Base-by-base conservation (phyloP, 2,797 vertebrate species). In the Euphonia xanthogaster region DNA sequence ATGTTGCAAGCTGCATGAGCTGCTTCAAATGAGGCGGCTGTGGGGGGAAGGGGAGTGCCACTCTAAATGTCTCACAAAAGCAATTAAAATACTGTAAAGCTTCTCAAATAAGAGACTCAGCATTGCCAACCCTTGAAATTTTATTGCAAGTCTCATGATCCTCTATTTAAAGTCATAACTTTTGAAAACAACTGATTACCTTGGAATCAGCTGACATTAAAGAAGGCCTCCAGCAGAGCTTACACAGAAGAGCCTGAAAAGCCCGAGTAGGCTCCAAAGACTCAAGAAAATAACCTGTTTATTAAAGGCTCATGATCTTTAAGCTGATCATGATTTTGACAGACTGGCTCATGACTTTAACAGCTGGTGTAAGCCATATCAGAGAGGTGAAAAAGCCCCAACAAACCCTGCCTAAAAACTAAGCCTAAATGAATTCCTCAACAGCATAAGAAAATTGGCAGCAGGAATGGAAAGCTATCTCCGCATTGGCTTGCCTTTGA, bases 1-100 rank as follows among this genome's bases (percentile, higher is more conserved):
- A 65, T 94, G 92, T 57, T 96, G 94, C 79, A 97, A 96, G 90
- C 85, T 92, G 72, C 40, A 7, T 35, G 48, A 91, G 77, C 70
- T 23, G 48, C 82, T 96, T 92, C 86, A 53, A 71, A 82, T 33
- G 74, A 94, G 76, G 65, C n/a, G 8, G 76, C 67, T 62, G 21
- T 3, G 12, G 40, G 24, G 30, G 30, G 14, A 3, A 2, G 12
- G 18, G 4, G 7, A 76, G n/a, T 35, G 50, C 72, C 57, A 73
- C 80, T 88, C 54, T 70, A 84, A 91, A 87, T n/a, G 55, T 81
- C 89, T 95, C 84, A 76, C 68, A 85, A 76, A 87, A 92, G 67
- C 86, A 87, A 80, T 93, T 91, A 79, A 81, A 93, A 84, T 73
- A 76, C 76, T 90, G 85, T 63, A 88, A 93, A 84, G 70, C 73